Conservation (phyloP, 1,140 invertebrate genomes). For the Leptinotarsa undecemlineata region DNA sequence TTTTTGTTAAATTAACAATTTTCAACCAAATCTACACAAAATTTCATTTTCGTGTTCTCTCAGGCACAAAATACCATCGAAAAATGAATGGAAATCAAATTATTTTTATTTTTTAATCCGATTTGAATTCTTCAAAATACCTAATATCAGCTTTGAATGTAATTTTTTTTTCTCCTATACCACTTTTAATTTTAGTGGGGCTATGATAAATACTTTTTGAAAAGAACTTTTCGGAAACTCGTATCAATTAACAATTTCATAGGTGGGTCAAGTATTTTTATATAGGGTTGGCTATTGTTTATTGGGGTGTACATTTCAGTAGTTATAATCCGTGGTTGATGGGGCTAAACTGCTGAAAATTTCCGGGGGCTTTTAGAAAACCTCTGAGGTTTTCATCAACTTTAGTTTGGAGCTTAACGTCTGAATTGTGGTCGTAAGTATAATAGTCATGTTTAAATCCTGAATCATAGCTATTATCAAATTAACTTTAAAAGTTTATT, state of each 20-base stretch:
- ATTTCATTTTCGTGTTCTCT: constrained; percentile 31
- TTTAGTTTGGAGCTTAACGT: too few relatives aligned
- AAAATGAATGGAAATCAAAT: constrained; percentile 38
- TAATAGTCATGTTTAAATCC: too few relatives aligned
- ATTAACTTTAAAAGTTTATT: too few relatives aligned
- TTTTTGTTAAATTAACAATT: constrained; percentile 25
- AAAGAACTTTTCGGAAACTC: constrained; percentile 37
- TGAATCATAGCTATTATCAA: too few relatives aligned
- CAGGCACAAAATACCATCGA: constrained; percentile 35
- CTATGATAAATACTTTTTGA: constrained; percentile 29
- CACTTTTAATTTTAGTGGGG: constrained; percentile 26
- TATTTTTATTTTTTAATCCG: constrained; percentile 1
- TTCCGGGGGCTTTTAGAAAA: too few relatives aligned
- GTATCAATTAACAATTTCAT: constrained; percentile 41
- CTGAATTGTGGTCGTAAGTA: too few relatives aligned
- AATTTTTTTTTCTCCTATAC: constrained; percentile 27
- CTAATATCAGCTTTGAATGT: constrained; percentile 35
- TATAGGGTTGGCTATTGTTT: constrained; percentile 11
- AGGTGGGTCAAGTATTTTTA: constrained; percentile 33
- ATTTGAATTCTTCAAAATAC: constrained; percentile 32
- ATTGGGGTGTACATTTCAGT: constrained; percentile 7
- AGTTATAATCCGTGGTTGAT: not conserved
- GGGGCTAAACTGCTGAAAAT: not conserved
- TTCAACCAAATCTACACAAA: constrained; percentile 35
- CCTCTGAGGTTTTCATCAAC: too few relatives aligned